Evolutionary conservation across 1,140 invertebrate species (phyloP).

Genomic region (Drosophila obscura): DNA sequence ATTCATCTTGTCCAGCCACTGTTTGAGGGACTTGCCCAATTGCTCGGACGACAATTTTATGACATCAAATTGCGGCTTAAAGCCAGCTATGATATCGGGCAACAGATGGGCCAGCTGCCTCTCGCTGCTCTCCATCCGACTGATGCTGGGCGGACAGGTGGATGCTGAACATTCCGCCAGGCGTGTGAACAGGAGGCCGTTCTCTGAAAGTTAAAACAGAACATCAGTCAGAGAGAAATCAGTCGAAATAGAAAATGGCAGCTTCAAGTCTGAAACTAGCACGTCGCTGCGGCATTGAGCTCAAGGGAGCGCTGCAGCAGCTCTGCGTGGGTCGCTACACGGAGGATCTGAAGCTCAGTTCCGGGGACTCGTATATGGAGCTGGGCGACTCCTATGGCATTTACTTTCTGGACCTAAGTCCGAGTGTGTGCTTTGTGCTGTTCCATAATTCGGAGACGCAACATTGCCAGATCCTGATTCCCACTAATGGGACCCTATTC

Average conservation of each 20-base stretch:
- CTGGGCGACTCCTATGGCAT: constrained; percentile 8
- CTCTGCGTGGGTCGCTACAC: constrained; percentile 7
- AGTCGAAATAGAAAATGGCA: background rate
- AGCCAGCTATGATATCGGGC: constrained; percentile 84
- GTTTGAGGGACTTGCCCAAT: constrained; percentile 83
- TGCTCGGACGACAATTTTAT: constrained; percentile 62
- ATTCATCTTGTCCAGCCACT: constrained; percentile 87
- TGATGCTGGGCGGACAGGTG: constrained; percentile 84
- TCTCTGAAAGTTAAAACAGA: constrained; percentile 50
- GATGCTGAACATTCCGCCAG: constrained; percentile 85
- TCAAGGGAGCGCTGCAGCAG: constrained; percentile 10
- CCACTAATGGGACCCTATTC: constrained; percentile 16
- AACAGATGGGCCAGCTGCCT: constrained; percentile 83
- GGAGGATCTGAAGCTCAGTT: background rate
- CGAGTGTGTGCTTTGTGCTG: constrained; percentile 16
- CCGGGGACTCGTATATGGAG: background rate
- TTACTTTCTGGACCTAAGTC: constrained; percentile 15
- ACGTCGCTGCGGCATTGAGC: constrained; percentile 5
- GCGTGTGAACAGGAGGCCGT: constrained; percentile 85
- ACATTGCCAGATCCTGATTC: constrained; percentile 3
- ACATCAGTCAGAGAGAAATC: background rate
- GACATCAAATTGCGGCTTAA: constrained; percentile 73
- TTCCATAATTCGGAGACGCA: background rate
- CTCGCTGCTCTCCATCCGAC: constrained; percentile 69
- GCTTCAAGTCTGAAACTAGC: constrained; percentile 13